phyloP scores from a whole-genome alignment of 2,113 vertebrate species.

The Cololabis saira region DNA sequence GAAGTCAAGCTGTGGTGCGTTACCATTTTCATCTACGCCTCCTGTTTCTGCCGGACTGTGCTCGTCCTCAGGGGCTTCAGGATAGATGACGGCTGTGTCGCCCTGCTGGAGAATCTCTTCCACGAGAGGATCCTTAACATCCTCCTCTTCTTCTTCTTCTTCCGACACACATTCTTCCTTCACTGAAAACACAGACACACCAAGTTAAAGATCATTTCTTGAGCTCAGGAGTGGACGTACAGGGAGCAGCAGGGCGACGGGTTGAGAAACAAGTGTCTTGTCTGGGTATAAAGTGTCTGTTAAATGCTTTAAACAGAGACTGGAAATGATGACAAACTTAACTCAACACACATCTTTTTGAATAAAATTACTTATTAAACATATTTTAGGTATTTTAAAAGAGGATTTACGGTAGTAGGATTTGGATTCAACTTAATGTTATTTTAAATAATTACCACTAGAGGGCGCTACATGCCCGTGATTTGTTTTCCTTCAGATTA shows the following conservation, averaged over 20 bases:
- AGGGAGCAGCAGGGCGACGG: too few species aligned
- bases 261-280: background rate
- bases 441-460: slow-evolving; percentile 28
- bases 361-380: too few species aligned
- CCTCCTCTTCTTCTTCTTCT: slow-evolving; percentile 80
- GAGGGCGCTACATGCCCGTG: slow-evolving; percentile 35
- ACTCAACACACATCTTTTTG: too few species aligned
- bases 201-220: slow-evolving; percentile 5
- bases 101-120: slow-evolving; percentile 92
- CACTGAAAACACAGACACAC: slow-evolving; percentile 61
- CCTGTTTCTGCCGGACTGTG: slow-evolving; percentile 89
- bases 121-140: slow-evolving; percentile 87
- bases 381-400: background rate
- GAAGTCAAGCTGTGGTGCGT: background rate
- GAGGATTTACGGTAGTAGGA: background rate
- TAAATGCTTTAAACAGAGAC: too few species aligned
- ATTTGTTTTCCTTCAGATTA: too few species aligned
- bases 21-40: slow-evolving; percentile 96
- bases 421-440: background rate
- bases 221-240: background rate
- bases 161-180: slow-evolving; percentile 92
- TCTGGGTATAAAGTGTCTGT: too few species aligned
- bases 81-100: slow-evolving; percentile 90
- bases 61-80: slow-evolving; percentile 92
- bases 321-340: too few species aligned